phyloP scores from a whole-genome alignment of 2,113 vertebrate genomes.

The Lagopus muta region DNA sequence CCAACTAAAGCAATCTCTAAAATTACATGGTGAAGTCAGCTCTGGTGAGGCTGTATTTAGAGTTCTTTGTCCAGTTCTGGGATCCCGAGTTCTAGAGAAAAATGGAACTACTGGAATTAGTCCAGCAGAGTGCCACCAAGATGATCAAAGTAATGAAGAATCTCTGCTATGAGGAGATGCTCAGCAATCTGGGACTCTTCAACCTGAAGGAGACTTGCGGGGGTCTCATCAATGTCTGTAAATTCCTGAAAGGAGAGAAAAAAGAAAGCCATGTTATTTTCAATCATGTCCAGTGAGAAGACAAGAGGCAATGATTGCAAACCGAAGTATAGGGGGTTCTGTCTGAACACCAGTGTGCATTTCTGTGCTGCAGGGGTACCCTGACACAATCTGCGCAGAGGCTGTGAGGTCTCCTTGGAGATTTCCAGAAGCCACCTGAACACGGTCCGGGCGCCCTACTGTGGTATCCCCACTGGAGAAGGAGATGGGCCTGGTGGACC shows the following conservation, averaged over 20 bases:
- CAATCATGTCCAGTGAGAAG: not conserved
- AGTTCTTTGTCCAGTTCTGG: not conserved
- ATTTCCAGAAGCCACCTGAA: no score
- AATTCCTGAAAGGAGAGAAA: not conserved
- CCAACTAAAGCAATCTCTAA: not conserved
- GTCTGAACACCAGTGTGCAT: not conserved
- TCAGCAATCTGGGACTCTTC: not conserved
- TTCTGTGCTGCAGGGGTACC: not conserved
- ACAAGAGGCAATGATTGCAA: not conserved
- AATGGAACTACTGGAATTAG: not conserved
- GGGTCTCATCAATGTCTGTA: not conserved
- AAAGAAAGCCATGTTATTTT: not conserved
- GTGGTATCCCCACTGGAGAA: not conserved
- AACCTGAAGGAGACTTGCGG: not conserved
- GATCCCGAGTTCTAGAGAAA: not conserved
- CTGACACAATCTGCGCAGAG: not conserved
- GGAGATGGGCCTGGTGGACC: not conserved
- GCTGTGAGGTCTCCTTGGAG: not conserved
- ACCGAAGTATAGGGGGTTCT: not conserved
- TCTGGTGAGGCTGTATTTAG: not conserved
- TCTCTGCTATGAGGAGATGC: not conserved
- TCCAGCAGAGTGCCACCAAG: not conserved
- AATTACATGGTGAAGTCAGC: not conserved
- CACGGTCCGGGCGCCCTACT: not conserved
- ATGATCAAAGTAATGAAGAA: not conserved